These are phyloP conservation scores for Bambusicola thoracicus DNA, from an alignment of 2,113 vertebrate genomes.

Conservation along the genomic window DNA sequence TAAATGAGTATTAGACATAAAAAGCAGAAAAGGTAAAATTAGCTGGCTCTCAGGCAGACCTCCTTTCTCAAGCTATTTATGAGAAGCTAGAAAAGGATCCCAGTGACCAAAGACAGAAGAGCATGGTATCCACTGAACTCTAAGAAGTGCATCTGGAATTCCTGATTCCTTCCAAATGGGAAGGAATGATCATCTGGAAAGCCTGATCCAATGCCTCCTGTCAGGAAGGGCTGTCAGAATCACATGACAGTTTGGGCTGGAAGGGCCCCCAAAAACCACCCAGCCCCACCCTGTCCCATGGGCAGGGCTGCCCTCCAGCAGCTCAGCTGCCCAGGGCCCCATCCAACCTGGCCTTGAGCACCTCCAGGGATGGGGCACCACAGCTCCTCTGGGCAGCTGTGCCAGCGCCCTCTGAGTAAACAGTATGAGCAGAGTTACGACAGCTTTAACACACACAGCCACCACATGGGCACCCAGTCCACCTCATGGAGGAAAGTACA, in stretches of 20 bases:
- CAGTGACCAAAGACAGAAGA: neutral
- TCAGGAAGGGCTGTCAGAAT: neutral
- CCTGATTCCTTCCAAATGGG: neutral
- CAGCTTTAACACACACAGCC: neutral
- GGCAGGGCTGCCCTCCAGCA: neutral
- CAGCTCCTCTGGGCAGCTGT: neutral
- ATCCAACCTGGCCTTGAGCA: neutral
- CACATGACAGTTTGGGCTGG: no score
- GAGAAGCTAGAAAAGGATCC: neutral
- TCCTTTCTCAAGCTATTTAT: neutral
- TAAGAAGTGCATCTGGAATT: neutral
- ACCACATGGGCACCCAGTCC: neutral
- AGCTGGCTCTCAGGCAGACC: neutral
- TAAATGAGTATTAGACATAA: neutral
- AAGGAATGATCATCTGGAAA: neutral
- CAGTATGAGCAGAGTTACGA: neutral
- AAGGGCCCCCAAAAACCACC: neutral
- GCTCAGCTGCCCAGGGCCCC: neutral
- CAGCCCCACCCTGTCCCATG: no score
- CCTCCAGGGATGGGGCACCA: neutral
- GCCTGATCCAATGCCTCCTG: no score
- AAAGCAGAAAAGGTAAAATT: neutral
- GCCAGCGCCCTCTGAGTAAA: neutral
- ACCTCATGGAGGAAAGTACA: neutral
- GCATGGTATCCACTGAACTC: neutral